Conservation (phyloP, 2,797 vertebrate species). For the Melanotaenia boesemani region DNA sequence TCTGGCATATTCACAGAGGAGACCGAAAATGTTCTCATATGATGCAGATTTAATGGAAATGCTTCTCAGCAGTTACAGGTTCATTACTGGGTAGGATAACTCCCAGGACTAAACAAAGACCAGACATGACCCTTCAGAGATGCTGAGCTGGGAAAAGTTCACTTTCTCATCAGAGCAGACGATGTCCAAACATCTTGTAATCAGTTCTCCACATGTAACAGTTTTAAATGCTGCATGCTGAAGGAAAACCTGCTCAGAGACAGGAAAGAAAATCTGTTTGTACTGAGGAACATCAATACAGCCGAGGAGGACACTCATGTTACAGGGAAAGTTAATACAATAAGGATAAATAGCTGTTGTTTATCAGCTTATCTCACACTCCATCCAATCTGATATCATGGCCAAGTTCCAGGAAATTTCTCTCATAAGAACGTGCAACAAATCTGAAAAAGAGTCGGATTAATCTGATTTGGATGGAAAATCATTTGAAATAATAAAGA, state of each 20-base stretch:
- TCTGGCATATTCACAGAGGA: slow-evolving; percentile 12
- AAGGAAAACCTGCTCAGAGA: not conserved
- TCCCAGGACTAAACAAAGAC: slow-evolving; percentile 15
- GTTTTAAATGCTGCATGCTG: slow-evolving; percentile 5
- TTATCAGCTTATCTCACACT: not conserved
- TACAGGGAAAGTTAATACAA: not conserved
- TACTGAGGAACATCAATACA: too few relatives aligned
- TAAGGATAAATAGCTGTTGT: not conserved
- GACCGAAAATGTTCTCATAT: not conserved
- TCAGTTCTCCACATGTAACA: not conserved
- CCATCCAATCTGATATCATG: not conserved
- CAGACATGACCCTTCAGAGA: slow-evolving; percentile 9
- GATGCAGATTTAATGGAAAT: not conserved
- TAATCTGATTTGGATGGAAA: too few relatives aligned
- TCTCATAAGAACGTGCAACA: not conserved
- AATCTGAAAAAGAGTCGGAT: too few relatives aligned
- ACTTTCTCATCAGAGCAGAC: slow-evolving; percentile 20
- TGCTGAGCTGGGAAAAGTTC: slow-evolving; percentile 32
- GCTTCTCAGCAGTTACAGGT: not conserved
- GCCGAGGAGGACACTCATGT: too few relatives aligned
- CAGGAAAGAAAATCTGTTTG: too few relatives aligned
- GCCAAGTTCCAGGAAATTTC: not conserved
- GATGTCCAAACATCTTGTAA: not conserved
- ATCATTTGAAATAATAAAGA: too few relatives aligned
- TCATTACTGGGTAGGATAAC: slow-evolving; percentile 1